Conservation (phyloP, 2,888 invertebrate genomes). For the Vanessa cardui region DNA sequence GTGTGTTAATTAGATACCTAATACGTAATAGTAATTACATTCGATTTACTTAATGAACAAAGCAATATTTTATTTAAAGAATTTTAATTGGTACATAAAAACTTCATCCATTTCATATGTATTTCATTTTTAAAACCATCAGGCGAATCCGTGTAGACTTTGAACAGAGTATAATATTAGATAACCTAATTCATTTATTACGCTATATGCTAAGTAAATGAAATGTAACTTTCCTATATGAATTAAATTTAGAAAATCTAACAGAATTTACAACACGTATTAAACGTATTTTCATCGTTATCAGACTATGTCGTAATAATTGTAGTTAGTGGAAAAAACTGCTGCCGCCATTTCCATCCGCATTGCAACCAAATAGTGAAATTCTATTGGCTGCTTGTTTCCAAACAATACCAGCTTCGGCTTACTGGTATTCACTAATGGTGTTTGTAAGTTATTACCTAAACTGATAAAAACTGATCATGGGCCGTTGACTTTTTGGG, state of each 20-base stretch:
- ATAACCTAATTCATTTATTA: neutral
- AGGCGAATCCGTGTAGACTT: neutral
- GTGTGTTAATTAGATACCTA: constrained; percentile 58
- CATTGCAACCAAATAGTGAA: constrained; percentile 50
- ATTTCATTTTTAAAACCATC: constrained; percentile 1
- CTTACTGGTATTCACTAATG: constrained; percentile 2
- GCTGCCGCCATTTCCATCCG: constrained; percentile 57
- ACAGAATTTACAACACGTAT: constrained; percentile 37
- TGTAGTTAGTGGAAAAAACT: constrained; percentile 59
- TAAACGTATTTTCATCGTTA: constrained; percentile 67
- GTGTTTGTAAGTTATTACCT: constrained; percentile 7
- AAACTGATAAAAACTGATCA: constrained; percentile 2
- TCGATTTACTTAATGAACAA: constrained; percentile 29
- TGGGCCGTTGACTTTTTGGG: constrained; percentile 5
- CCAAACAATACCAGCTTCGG: constrained; percentile 37
- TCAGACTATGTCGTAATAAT: constrained; percentile 76
- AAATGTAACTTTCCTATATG: constrained; percentile 23
- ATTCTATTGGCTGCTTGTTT: constrained; percentile 45
- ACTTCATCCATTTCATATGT: neutral
- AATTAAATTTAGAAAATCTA: constrained; percentile 33
- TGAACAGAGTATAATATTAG: neutral
- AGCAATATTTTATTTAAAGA: constrained; percentile 21
- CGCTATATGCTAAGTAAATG: constrained; percentile 7
- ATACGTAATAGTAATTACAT: constrained; percentile 51
- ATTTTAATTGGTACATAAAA: constrained; percentile 26